Evolutionary conservation across 2,797 vertebrate species (phyloP).

Genomic region (Arctocebus calabarensis): DNA sequence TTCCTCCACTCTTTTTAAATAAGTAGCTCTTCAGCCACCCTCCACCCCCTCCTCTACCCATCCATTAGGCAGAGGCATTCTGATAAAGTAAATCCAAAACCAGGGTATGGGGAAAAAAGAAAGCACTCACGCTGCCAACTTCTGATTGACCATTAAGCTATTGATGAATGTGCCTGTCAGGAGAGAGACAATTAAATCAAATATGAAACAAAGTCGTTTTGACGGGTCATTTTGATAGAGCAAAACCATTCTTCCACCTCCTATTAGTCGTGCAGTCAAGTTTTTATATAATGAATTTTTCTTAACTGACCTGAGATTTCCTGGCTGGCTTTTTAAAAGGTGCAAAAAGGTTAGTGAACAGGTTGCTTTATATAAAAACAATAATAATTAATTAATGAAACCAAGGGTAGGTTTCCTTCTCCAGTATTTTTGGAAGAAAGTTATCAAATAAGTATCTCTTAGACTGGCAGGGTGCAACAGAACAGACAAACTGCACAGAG

Average conservation of each 20-base stretch:
- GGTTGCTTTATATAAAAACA: constrained; percentile 71
- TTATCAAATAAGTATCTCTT: constrained; percentile 76
- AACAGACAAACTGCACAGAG: constrained; percentile 75
- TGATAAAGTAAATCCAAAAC: constrained; percentile 95
- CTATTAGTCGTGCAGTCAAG: constrained; percentile 94
- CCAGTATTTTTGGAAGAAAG: constrained; percentile 79
- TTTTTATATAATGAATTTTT: constrained; percentile 91
- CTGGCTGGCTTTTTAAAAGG: constrained; percentile 82
- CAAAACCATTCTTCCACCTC: constrained; percentile 95
- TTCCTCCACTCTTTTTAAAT: constrained; percentile 89
- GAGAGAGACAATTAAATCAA: constrained; percentile 99
- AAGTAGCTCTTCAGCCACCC: constrained; percentile 93
- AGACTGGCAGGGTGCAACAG: constrained; percentile 76
- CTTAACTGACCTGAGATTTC: constrained; percentile 89
- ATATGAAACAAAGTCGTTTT: constrained; percentile 99
- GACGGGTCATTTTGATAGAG: constrained; percentile 98
- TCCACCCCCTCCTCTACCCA: constrained; percentile 86
- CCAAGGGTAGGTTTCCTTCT: constrained; percentile 61
- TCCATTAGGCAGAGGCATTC: constrained; percentile 99
- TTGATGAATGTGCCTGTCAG: constrained; percentile 99
- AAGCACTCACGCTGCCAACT: constrained; percentile 98
- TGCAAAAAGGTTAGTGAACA: constrained; percentile 74
- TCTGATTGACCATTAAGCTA: constrained; percentile 99
- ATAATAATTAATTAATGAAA: neutral
- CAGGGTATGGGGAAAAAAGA: constrained; percentile 98